Evolutionary conservation across 2,113 vertebrate species (phyloP), one percentile per base, ranked within the genome.

Genomic region (Echinops telfairi): DNA sequence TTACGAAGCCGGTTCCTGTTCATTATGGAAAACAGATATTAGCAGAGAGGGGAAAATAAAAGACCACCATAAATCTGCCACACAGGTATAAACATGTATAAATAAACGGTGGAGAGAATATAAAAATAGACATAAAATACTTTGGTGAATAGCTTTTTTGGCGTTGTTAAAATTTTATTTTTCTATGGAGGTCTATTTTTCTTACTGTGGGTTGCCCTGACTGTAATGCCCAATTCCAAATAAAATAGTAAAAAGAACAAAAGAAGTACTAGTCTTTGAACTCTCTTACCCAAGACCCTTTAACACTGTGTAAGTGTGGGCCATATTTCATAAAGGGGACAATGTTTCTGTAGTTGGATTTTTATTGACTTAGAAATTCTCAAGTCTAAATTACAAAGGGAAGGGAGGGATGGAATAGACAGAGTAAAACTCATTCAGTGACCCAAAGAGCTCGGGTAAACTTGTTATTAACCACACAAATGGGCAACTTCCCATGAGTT

Each of bases 241-340:
- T 91, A 94, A 91, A 95, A 93, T 92, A 91, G 77, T 88, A 83
- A 88, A 85, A 93, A 85, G 81, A 70, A 95, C 53, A 94, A 95
- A 94, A 77, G 53, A 64, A 89, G 80, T 17, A 92, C 79, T 76
- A 80, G 40, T 83, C 66, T 90, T 92, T 94, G 60, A 92, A 95
- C 76, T 93, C 95, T 86, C 90, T 90, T 57, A n/a, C 40, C n/a
- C 31, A 47, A 22, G 33, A 62, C 4, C 43, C 20, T 68, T 68
- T 58, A 27, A 38, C 31, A 70, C 94, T 78, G 47, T 40, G 33
- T 4, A 23, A 38, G 70, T 81, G 66, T 92, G 76, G 92, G n/a
- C 33, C 80, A 88, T 92, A 53, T 57, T 89, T 81, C 19, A 68
- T 17, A 71, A 77, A 83, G 66, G 79, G 31, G 31, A 4, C 29